Conservation (phyloP, 2,888 invertebrate genomes). For the Orchestes rusci region DNA sequence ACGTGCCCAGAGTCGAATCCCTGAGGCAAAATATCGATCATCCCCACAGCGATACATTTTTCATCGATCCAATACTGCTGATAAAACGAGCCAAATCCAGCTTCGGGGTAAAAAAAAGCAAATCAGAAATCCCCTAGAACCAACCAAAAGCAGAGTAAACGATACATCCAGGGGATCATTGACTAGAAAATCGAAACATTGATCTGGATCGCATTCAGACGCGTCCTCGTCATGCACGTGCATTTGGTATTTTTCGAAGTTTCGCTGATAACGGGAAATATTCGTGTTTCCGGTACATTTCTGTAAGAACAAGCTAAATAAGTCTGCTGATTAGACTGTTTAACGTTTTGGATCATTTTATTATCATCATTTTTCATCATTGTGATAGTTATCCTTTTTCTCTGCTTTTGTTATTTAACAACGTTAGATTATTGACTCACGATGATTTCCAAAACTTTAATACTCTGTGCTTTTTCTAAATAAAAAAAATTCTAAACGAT, state of each 20-base stretch:
- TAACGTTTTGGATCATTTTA: too few species aligned
- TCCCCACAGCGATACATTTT: constrained; percentile 90
- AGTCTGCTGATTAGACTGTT: not conserved
- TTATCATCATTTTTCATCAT: too few species aligned
- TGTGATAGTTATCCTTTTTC: constrained; percentile 35
- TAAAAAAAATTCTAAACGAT: too few species aligned
- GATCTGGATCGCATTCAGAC: constrained; percentile 50
- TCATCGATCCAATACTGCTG: constrained; percentile 94
- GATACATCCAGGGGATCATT: constrained; percentile 60
- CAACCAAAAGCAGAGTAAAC: too few species aligned
- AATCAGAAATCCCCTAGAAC: not conserved
- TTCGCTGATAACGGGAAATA: constrained; percentile 43
- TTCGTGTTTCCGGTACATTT: constrained; percentile 27
- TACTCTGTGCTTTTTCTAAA: too few species aligned
- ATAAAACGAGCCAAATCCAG: constrained; percentile 88
- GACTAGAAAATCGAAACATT: constrained; percentile 62
- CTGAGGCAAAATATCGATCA: constrained; percentile 89
- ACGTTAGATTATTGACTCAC: too few species aligned
- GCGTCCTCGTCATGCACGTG: constrained; percentile 56
- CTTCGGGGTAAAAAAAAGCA: constrained; percentile 27
- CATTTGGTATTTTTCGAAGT: constrained; percentile 63
- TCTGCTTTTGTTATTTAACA: constrained; percentile 27
- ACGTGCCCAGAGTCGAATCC: constrained; percentile 85
- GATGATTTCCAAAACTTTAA: too few species aligned
- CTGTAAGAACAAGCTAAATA: constrained; percentile 28